Conservation (phyloP, 2,888 invertebrate genomes). For the Odontothrips loti region DNA sequence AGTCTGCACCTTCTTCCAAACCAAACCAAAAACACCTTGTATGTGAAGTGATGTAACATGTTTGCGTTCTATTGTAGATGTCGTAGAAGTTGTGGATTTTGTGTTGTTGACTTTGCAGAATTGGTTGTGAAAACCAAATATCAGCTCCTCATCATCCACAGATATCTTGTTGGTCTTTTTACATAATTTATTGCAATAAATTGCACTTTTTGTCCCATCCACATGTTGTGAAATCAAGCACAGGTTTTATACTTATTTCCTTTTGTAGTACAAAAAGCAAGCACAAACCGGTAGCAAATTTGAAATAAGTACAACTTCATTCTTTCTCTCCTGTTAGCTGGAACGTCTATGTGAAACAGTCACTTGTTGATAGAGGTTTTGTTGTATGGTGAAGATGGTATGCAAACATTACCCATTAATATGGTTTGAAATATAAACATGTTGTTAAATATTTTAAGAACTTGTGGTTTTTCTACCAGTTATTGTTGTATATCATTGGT, state of each 20-base stretch:
- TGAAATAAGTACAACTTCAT: neutral
- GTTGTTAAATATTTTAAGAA: neutral
- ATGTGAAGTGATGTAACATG: too few relatives aligned
- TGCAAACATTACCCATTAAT: neutral
- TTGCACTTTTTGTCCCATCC: neutral
- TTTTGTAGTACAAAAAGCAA: constrained; percentile 7
- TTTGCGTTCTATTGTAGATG: too few relatives aligned
- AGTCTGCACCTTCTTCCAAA: too few relatives aligned
- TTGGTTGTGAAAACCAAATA: too few relatives aligned
- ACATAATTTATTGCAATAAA: neutral
- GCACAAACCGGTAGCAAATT: neutral
- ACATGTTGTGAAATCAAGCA: neutral
- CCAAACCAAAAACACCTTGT: too few relatives aligned
- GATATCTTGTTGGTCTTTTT: neutral
- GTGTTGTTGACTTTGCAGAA: too few relatives aligned
- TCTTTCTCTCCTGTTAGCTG: neutral
- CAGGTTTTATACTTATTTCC: neutral
- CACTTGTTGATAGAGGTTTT: too few relatives aligned
- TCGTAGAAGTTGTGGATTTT: too few relatives aligned
- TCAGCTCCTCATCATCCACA: too few relatives aligned
- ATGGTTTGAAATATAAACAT: neutral
- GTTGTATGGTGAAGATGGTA: too few relatives aligned
- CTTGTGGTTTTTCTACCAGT: neutral
- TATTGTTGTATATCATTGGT: neutral
- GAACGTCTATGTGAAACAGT: neutral